phyloP scores from a whole-genome alignment of 2,888 invertebrate genomes.

The Oscheius sp. region DNA sequence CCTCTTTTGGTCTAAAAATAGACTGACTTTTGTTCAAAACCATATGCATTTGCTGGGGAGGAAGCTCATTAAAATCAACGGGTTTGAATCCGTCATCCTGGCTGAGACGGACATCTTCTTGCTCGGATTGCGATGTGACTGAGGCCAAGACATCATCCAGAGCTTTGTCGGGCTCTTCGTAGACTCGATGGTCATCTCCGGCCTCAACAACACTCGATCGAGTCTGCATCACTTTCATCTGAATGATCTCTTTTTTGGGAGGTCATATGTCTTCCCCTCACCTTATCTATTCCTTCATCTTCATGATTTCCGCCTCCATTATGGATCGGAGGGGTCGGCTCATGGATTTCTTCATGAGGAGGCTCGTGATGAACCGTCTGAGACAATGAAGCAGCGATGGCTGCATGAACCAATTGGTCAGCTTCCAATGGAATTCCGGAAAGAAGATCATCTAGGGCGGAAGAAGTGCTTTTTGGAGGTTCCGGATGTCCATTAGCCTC shows the following conservation, averaged over 20 bases:
- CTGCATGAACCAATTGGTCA: constrained; percentile 8
- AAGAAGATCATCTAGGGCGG: constrained; percentile 8
- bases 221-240: constrained; percentile 27
- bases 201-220: constrained; percentile 29
- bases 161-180: constrained; percentile 23
- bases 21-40: not conserved
- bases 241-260: too few relatives aligned
- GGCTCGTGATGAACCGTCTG: not conserved
- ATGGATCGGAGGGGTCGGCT: too few relatives aligned
- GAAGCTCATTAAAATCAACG: constrained; percentile 9
- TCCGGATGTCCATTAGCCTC: not conserved
- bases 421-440: constrained; percentile 2
- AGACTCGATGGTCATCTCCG: constrained; percentile 14
- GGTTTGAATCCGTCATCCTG: constrained; percentile 9
- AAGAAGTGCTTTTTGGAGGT: not conserved
- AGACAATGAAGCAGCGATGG: constrained; percentile 15
- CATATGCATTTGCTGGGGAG: constrained; percentile 17
- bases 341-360: not conserved
- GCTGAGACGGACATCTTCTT: not conserved
- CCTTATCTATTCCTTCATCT: not conserved
- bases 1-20: not conserved
- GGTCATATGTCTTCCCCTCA: too few relatives aligned
- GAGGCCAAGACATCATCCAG: constrained; percentile 20
- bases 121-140: constrained; percentile 24
- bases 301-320: constrained; percentile 1